Evolutionary conservation across 2,888 invertebrate species (phyloP).

Genomic region (Meteorus cinctellus): DNA sequence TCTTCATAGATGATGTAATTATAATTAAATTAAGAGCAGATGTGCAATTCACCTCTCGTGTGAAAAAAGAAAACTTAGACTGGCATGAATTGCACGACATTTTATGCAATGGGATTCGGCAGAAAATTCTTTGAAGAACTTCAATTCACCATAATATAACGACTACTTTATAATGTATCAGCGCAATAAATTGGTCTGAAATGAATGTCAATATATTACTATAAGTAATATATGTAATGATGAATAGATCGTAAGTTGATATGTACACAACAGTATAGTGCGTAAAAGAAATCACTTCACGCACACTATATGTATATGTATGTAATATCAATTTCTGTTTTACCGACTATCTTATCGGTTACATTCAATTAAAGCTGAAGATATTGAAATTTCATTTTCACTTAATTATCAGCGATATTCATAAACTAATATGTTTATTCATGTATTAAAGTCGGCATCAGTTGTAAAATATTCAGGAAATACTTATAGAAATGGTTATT

Average conservation of each 20-base stretch:
- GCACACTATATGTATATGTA: no score
- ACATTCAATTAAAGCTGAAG: not conserved
- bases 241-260: no score
- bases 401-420: not conserved
- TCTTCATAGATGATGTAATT: not conserved
- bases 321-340: not conserved
- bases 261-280: not conserved
- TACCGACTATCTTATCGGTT: not conserved
- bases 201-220: not conserved
- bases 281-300: not conserved
- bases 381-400: not conserved
- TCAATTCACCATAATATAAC: not conserved
- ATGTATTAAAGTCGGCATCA: not conserved
- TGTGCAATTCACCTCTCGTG: conserved; percentile 78
- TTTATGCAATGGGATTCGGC: not conserved
- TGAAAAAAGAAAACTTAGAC: conserved; percentile 81
- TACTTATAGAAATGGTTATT: conserved; percentile 10
- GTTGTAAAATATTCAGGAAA: not conserved
- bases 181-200: not conserved
- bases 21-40: conserved; percentile 19
- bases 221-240: no score
- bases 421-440: conserved; percentile 1
- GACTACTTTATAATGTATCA: not conserved
- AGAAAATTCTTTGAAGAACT: no score
- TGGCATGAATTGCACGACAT: conserved; percentile 85